Evolutionary conservation across 1,140 invertebrate genomes (phyloP).

Genomic region (Hylaeus anthracinus): DNA sequence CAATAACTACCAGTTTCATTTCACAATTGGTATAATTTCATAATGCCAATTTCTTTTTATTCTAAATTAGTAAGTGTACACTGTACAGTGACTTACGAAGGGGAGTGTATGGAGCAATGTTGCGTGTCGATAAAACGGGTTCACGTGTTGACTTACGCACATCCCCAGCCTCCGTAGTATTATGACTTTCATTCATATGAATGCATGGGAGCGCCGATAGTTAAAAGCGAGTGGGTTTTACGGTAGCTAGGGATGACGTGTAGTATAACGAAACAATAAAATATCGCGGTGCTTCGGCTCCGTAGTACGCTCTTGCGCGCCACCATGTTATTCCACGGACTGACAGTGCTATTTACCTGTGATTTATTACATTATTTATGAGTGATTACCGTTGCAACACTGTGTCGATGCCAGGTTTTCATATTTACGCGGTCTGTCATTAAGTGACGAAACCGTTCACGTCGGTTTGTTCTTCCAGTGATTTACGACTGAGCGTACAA

Average conservation of each 20-base stretch:
- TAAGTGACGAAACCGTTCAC: not conserved
- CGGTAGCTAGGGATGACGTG: constrained; percentile 39
- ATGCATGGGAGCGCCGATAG: constrained; percentile 53
- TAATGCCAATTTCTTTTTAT: no score
- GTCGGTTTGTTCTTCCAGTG: constrained; percentile 1
- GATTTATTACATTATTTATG: constrained; percentile 49
- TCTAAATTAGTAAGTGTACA: no score
- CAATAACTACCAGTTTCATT: no score
- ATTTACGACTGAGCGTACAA: not conserved
- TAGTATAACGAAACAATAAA: constrained; percentile 57
- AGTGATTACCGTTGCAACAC: constrained; percentile 35
- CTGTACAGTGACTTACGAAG: no score
- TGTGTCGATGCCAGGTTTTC: not conserved
- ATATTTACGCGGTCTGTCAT: not conserved
- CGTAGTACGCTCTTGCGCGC: constrained; percentile 16
- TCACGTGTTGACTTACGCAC: constrained; percentile 52
- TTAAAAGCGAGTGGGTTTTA: constrained; percentile 61
- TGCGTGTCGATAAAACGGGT: constrained; percentile 31
- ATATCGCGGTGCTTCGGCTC: constrained; percentile 14
- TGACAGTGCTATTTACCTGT: constrained; percentile 5
- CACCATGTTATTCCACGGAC: constrained; percentile 31
- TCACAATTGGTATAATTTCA: no score
- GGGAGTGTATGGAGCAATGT: constrained; percentile 21
- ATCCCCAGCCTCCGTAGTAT: constrained; percentile 42
- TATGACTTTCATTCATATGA: constrained; percentile 65